Evolutionary conservation across 1,140 invertebrate genomes (phyloP).

Genomic region (Apis cerana): DNA sequence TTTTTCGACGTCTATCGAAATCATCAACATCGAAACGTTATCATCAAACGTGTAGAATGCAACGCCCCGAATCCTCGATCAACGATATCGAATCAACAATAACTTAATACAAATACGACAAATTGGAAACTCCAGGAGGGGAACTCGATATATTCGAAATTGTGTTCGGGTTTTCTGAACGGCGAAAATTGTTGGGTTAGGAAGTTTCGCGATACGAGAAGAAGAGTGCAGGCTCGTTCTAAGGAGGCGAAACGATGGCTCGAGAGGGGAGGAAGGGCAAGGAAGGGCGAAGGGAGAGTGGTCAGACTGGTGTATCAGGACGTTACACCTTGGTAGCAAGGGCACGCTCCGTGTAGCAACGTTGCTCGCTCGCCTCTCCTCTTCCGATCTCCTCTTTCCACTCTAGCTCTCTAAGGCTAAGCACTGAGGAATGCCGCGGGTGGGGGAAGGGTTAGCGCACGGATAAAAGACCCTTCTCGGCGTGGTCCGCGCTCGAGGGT

Average conservation of each 20-base stretch:
- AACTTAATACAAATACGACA: background rate
- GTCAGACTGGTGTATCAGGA: conserved; percentile 73
- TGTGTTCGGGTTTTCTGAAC: background rate
- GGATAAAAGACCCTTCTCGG: conserved; percentile 39
- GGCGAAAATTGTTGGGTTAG: too few species aligned
- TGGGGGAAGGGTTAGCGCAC: conserved; percentile 35
- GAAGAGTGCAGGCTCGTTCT: conserved; percentile 16
- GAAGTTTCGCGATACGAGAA: background rate
- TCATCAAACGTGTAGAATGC: too few species aligned
- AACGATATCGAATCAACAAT: too few species aligned
- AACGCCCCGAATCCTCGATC: too few species aligned
- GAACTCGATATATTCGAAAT: too few species aligned
- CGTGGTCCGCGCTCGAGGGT: conserved; percentile 31
- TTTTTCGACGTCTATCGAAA: too few species aligned
- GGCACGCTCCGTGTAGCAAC: conserved; percentile 39
- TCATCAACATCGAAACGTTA: too few species aligned
- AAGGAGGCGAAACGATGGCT: conserved; percentile 37
- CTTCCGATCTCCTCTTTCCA: conserved; percentile 26
- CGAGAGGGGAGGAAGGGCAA: conserved; percentile 38
- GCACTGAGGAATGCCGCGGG: conserved; percentile 23
- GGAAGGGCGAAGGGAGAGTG: conserved; percentile 52
- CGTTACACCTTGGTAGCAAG: conserved; percentile 65
- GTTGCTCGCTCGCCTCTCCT: background rate
- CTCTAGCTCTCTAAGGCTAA: conserved; percentile 43
- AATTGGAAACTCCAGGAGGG: background rate